phyloP scores from a whole-genome alignment of 2,888 invertebrate genomes.

The Lepeophtheirus nordmannii region DNA sequence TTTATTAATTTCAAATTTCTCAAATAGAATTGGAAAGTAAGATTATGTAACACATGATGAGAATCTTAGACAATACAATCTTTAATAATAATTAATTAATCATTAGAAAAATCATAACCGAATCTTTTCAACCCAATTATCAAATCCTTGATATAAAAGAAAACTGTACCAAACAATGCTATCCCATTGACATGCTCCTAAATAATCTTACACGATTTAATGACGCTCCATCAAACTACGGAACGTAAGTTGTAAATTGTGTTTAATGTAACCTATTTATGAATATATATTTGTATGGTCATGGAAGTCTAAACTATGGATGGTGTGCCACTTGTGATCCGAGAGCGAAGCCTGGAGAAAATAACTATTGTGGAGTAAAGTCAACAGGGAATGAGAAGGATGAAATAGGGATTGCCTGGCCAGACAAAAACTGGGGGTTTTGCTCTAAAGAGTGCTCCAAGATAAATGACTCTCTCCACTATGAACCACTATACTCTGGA shows the following conservation, averaged over 20 bases:
- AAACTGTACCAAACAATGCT: constrained; percentile 13
- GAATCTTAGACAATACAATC: too few species aligned
- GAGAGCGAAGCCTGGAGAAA: constrained; percentile 1
- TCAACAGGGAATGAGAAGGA: neutral
- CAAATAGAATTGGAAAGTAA: neutral
- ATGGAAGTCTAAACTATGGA: constrained; percentile 3
- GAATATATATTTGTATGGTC: neutral
- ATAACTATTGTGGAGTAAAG: neutral
- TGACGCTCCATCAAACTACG: neutral
- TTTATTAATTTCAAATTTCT: too few species aligned
- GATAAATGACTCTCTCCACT: neutral
- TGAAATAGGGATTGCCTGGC: constrained; percentile 1
- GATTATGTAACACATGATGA: neutral
- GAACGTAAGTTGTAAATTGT: neutral
- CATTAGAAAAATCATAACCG: neutral
- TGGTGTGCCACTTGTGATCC: constrained; percentile 17
- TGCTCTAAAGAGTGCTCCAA: constrained; percentile 9
- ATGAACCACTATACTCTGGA: neutral
- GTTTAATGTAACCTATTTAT: neutral
- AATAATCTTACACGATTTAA: neutral
- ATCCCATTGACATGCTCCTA: constrained; percentile 8
- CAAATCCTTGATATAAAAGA: neutral
- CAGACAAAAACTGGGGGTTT: constrained; percentile 8
- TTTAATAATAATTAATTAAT: too few species aligned
- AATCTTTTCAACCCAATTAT: constrained; percentile 8